Conservation (phyloP, 1,140 invertebrate species). For the Ridgeia piscesae region DNA sequence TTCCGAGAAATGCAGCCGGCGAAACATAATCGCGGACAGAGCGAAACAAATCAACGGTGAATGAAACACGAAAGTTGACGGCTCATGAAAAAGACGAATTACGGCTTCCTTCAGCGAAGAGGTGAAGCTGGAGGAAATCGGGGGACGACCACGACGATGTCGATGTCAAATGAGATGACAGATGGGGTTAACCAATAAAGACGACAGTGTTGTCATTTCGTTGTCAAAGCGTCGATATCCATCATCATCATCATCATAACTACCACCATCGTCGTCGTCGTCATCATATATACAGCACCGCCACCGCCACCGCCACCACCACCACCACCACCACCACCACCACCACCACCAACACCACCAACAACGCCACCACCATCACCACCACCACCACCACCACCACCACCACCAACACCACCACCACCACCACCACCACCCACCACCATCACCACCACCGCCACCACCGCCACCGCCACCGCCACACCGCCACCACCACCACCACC, state of each 20-base stretch:
- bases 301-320: no score
- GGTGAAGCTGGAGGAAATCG: not conserved
- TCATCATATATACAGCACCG: not conserved
- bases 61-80: not conserved
- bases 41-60: not conserved
- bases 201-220: not conserved
- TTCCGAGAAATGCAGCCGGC: not conserved
- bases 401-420: no score
- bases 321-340: no score
- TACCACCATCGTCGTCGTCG: no score
- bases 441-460: not conserved
- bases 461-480: no score
- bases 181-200: not conserved
- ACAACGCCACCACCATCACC: not conserved
- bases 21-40: not conserved
- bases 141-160: not conserved
- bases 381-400: not conserved
- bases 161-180: not conserved
- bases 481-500: no score
- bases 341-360: not conserved
- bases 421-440: not conserved
- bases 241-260: no score
- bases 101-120: not conserved
- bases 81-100: not conserved
- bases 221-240: no score